phyloP scores from a whole-genome alignment of 2,888 invertebrate genomes.

The Lymantria monacha region DNA sequence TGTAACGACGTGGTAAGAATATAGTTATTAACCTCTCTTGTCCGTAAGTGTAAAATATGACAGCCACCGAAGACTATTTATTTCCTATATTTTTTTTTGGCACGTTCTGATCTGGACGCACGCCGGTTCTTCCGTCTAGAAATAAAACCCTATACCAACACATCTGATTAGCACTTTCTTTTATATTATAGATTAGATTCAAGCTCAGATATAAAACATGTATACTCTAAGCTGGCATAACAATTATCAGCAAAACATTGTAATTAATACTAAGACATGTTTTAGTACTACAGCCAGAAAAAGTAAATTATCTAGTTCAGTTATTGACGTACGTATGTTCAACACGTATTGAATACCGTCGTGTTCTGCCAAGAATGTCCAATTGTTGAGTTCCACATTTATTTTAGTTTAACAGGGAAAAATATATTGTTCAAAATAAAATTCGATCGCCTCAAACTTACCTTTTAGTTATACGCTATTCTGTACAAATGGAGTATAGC shows the following conservation, averaged over 20 bases:
- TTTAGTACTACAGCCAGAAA: conserved; percentile 10
- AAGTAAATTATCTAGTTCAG: conserved; percentile 12
- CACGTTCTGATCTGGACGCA: too few relatives aligned
- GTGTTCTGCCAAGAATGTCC: conserved; percentile 60
- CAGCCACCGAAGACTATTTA: too few relatives aligned
- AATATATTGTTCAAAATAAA: conserved; percentile 16
- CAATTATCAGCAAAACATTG: not conserved
- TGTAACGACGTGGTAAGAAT: too few relatives aligned
- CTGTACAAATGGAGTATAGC: conserved; percentile 8
- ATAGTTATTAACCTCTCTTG: too few relatives aligned
- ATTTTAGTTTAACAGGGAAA: conserved; percentile 41
- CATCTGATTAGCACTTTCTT: too few relatives aligned
- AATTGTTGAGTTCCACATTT: conserved; percentile 42
- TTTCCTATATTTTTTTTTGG: too few relatives aligned
- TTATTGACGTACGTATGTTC: conserved; percentile 32
- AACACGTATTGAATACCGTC: conserved; percentile 32
- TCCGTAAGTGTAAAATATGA: too few relatives aligned
- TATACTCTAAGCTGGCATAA: too few relatives aligned
- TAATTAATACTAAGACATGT: not conserved
- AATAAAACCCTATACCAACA: too few relatives aligned
- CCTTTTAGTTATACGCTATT: conserved; percentile 24
- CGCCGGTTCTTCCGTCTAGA: too few relatives aligned
- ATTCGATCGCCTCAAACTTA: conserved; percentile 17
- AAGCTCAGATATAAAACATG: too few relatives aligned
- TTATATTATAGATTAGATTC: too few relatives aligned